Evolutionary conservation across 2,888 invertebrate species (phyloP), one percentile per base, ranked within the genome.

Genomic region (Eristalis intricaria): DNA sequence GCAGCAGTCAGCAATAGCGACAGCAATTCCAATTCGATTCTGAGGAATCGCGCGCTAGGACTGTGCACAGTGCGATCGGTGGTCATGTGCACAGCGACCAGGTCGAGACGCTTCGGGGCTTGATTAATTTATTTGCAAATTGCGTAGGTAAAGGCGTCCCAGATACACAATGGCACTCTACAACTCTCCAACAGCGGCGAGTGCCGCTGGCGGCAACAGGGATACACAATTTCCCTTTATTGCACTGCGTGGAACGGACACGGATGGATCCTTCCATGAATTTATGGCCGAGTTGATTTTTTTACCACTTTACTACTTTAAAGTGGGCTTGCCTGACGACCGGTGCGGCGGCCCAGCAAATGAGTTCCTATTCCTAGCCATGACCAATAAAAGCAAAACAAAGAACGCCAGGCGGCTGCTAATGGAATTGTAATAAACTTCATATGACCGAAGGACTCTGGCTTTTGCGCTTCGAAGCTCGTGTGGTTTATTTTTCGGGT

Each of bases 81-180:
- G 50, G 79, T 23, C 58, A 71, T 71, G 56, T 56, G 65, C 40
- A 43, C 35, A 35, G 70, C 65, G 26, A 68, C 19, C 56, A 43
- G 29, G 70, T 43, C 60, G 40, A 15, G 43, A 58, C 76, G 84
- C 84, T 60, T 69, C 76, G 65, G 76, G 87, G 84, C 76, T 76
- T 87, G 87, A 87, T 87, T 87, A 87, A 87, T 87, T 87, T 87
- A 87, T 87, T 84, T 80, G 65, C 80, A 87, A 87, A 87, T 84
- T 87, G 87, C 76, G 87, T 84, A 84, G 84, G 84, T 65, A 80
- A 83, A 83, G 75, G 65, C 84, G 79, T 78, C 82, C 63, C 35
- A 82, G 69, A 74, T 83, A 78, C 74, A 69, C 50, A 50, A 50
- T 50, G 50, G n/a, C 19, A 50, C 50, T 50, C 50, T 50, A 74